These are phyloP conservation scores for Anastrepha ludens DNA, from an alignment of 1,140 invertebrate genomes.

Conservation along the genomic window DNA sequence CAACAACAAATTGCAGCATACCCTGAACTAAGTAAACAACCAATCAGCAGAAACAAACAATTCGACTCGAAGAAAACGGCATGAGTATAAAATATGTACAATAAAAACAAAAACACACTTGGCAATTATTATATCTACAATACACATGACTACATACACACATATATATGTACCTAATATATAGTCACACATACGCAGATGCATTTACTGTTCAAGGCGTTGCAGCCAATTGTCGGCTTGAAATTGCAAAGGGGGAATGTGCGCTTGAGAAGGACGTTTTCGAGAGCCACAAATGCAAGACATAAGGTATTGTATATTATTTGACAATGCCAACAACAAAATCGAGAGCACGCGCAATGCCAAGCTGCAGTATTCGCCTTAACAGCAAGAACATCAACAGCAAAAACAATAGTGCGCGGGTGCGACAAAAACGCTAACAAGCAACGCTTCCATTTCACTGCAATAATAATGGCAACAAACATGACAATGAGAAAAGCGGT, in stretches of 20 bases:
- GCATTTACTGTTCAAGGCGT: not conserved
- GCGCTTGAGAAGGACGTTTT: not conserved
- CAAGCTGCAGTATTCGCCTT: not conserved
- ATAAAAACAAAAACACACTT: too few species aligned
- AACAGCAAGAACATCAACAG: not conserved
- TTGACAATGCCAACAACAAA: not conserved
- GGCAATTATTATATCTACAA: too few species aligned
- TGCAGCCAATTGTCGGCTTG: not conserved
- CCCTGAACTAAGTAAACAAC: not conserved
- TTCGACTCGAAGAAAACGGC: not conserved
- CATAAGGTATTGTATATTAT: not conserved
- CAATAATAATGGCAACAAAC: slow-evolving; percentile 28
- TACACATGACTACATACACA: not conserved
- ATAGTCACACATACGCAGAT: too few species aligned
- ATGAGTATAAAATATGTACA: too few species aligned
- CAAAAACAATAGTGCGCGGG: not conserved
- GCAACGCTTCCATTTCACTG: slow-evolving; percentile 12
- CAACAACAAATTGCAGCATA: not conserved
- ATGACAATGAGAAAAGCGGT: not conserved
- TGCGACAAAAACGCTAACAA: slow-evolving; percentile 16
- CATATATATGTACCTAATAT: not conserved
- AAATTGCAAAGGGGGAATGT: not conserved
- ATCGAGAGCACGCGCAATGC: not conserved
- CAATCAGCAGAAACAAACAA: not conserved
- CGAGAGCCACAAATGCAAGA: not conserved